phyloP scores from a whole-genome alignment of 2,888 invertebrate species.

The Melanostoma mellinum region DNA sequence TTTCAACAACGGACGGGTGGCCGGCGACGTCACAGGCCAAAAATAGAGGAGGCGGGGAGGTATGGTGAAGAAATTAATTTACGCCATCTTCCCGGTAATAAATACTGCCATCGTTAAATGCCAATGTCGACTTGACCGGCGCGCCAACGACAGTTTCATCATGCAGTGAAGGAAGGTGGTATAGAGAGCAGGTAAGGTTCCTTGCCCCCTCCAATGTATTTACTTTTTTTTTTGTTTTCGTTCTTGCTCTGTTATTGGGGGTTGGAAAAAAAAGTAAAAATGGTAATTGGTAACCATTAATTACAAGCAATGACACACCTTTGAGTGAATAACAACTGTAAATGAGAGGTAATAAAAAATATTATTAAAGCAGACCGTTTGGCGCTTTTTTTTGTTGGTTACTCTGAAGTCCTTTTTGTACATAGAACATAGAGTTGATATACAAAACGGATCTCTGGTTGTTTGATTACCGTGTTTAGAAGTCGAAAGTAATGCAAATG shows the following conservation, averaged over 20 bases:
- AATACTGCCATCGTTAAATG: constrained; percentile 72
- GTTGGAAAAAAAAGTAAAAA: constrained; percentile 57
- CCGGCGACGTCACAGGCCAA: constrained; percentile 48
- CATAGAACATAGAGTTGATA: background rate
- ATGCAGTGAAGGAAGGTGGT: constrained; percentile 21
- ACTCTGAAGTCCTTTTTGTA: constrained; percentile 44
- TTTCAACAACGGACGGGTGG: background rate
- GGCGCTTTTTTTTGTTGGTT: background rate
- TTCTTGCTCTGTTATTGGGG: constrained; percentile 14
- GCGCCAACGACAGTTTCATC: constrained; percentile 48
- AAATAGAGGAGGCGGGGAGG: constrained; percentile 52
- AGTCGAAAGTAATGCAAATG: constrained; percentile 40
- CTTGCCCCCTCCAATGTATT: constrained; percentile 28
- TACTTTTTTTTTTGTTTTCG: constrained; percentile 9
- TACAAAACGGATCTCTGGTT: constrained; percentile 59
- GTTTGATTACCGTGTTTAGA: constrained; percentile 64
- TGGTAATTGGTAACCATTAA: constrained; percentile 73
- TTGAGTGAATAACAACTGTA: constrained; percentile 73
- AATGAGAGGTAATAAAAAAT: constrained; percentile 73
- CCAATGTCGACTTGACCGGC: constrained; percentile 67
- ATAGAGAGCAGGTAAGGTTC: constrained; percentile 29
- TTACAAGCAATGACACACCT: constrained; percentile 73
- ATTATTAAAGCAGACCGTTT: constrained; percentile 45
- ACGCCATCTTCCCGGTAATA: constrained; percentile 72
- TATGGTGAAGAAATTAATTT: constrained; percentile 69